A percentile compares a stretch with the other conserved stretches of the same genome.
Evolutionary conservation across 2,888 invertebrate species (phyloP).

Genomic region (Calliopum simillimum): DNA sequence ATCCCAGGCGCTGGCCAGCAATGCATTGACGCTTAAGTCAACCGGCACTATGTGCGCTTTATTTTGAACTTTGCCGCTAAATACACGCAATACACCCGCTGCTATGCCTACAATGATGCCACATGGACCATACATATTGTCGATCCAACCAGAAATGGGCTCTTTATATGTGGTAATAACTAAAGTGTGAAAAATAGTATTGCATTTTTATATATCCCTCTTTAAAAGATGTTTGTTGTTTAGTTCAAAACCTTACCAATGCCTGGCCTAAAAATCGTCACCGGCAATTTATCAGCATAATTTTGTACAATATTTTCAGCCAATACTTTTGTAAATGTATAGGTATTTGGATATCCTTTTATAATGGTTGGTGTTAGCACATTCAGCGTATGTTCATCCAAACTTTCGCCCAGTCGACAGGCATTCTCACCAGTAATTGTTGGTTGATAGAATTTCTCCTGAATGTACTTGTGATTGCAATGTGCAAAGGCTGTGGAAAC

Average conservation of each 20-base stretch:
- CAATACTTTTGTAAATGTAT: conserved; percentile 80
- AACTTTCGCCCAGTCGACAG: conserved; percentile 63
- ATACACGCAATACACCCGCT: conserved; percentile 73
- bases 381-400: conserved; percentile 66
- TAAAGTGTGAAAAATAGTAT: conserved; percentile 43
- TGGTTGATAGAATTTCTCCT: conserved; percentile 66
- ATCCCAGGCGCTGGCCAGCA: conserved; percentile 69
- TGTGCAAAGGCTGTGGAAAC: conserved; percentile 80
- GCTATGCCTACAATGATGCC: conserved; percentile 70
- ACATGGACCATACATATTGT: conserved; percentile 76
- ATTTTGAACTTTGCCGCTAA: conserved; percentile 63
- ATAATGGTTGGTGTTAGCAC: conserved; percentile 62
- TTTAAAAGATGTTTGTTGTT: no score
- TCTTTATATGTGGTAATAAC: conserved; percentile 70
- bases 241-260: conserved; percentile 68
- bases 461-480: conserved; percentile 68
- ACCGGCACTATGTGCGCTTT: conserved; percentile 69
- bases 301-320: conserved; percentile 75
- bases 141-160: conserved; percentile 76
- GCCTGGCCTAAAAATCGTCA: conserved; percentile 78
- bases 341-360: conserved; percentile 74
- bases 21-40: conserved; percentile 68
- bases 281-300: conserved; percentile 73
- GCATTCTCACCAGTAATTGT: conserved; percentile 66
- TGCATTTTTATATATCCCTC: no score